Evolutionary conservation across 2,888 invertebrate genomes (phyloP).

Genomic region (Mamestra brassicae): DNA sequence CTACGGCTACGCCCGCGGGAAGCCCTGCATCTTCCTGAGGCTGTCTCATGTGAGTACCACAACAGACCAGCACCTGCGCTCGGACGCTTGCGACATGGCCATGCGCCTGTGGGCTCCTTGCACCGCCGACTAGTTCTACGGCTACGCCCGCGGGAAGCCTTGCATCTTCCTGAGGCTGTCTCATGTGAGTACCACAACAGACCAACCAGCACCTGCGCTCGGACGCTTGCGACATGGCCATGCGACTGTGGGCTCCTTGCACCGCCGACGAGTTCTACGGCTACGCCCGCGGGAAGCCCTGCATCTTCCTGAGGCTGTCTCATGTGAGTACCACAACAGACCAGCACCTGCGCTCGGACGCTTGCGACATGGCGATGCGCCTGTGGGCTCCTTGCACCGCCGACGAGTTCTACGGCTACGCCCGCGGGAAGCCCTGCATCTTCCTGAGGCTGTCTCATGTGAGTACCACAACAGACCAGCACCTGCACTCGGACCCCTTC

Average conservation of each 20-base stretch:
- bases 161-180: conserved; percentile 95
- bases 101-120: conserved; percentile 89
- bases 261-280: conserved; percentile 93
- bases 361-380: conserved; percentile 81
- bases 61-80: conserved; percentile 75
- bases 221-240: conserved; percentile 81
- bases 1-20: conserved; percentile 93
- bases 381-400: conserved; percentile 91
- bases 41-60: conserved; percentile 91
- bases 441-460: conserved; percentile 94
- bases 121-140: conserved; percentile 93
- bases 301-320: conserved; percentile 94
- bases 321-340: conserved; percentile 83
- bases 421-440: conserved; percentile 93
- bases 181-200: conserved; percentile 82
- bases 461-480: conserved; percentile 72
- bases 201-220: conserved; percentile 78
- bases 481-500: conserved; percentile 78
- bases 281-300: conserved; percentile 93
- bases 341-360: conserved; percentile 76
- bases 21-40: conserved; percentile 95
- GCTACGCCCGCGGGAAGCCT: conserved; percentile 92
- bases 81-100: conserved; percentile 81
- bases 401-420: conserved; percentile 93
- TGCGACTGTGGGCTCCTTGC: conserved; percentile 89